Conservation (phyloP, 2,113 vertebrate species). For the Melanerpes formicivorus region DNA sequence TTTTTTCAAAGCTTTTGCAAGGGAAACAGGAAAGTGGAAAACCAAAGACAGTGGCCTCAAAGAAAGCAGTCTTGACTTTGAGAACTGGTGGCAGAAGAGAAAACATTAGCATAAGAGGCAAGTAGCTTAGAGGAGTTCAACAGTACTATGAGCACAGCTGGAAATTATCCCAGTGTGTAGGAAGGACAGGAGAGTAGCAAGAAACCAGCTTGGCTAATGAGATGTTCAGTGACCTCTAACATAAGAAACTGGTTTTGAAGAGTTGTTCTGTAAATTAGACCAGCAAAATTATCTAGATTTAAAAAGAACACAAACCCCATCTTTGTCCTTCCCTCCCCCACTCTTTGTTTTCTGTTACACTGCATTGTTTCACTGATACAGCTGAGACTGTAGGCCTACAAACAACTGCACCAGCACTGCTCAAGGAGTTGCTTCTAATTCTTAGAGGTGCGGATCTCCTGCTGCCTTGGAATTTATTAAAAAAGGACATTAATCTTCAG, state of each 20-base stretch:
- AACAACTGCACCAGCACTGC: background rate
- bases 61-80: background rate
- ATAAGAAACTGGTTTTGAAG: slow-evolving; percentile 33
- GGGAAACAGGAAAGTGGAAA: background rate
- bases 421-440: background rate
- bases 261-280: slow-evolving; percentile 17
- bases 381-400: background rate
- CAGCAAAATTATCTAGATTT: slow-evolving; percentile 18
- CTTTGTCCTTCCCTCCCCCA: slow-evolving; percentile 37
- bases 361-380: background rate
- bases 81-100: background rate
- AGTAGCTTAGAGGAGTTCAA: background rate
- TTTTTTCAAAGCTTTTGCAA: background rate
- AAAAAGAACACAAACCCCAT: background rate
- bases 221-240: background rate
- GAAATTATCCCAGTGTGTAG: background rate
- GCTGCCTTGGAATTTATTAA: background rate
- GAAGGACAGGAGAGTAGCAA: background rate
- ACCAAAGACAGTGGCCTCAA: background rate
- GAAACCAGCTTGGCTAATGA: background rate
- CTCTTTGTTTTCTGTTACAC: slow-evolving; percentile 32
- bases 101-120: rapidly evolving
- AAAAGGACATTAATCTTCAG: background rate
- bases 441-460: background rate
- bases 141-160: background rate